These are phyloP conservation scores for Piaya cayana DNA, from an alignment of 2,113 vertebrate genomes.

Conservation along the genomic window DNA sequence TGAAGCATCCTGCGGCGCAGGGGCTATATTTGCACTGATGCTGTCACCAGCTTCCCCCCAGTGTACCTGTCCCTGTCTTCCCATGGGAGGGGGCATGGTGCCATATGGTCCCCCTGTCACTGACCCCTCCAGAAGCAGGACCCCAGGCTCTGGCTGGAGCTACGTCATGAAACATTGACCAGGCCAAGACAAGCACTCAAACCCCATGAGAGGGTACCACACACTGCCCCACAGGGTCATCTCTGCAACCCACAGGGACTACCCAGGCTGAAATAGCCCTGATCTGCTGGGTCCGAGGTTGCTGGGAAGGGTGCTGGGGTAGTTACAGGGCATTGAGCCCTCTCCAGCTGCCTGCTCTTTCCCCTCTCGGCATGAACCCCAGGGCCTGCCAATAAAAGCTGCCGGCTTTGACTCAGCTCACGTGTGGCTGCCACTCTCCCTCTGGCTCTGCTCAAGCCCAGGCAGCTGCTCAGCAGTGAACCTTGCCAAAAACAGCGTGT, in stretches of 20 bases:
- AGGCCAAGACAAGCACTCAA: neutral
- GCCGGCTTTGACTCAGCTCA: neutral
- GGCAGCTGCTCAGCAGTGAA: conserved; percentile 62
- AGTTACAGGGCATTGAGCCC: fast-evolving
- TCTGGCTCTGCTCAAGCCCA: conserved; percentile 37
- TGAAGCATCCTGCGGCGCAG: conserved; percentile 18
- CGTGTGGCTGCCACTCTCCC: neutral
- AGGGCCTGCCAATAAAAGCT: conserved; percentile 59
- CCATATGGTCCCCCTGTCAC: neutral
- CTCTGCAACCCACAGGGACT: neutral
- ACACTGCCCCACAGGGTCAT: neutral
- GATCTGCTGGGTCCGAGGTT: neutral
- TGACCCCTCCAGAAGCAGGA: fast-evolving
- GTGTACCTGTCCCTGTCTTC: neutral
- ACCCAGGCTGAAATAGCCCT: neutral
- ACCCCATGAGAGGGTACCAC: neutral
- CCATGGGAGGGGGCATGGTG: fast-evolving
- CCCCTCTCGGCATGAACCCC: neutral
- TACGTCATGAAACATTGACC: fast-evolving
- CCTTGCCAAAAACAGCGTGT: conserved; percentile 55
- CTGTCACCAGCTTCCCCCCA: neutral
- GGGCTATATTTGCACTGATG: conserved; percentile 44
- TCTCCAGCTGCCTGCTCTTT: neutral
- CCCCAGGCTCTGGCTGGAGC: neutral
- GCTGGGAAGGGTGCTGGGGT: neutral